phyloP scores from a whole-genome alignment of 2,113 vertebrate genomes.

The Myrmecobius fasciatus region DNA sequence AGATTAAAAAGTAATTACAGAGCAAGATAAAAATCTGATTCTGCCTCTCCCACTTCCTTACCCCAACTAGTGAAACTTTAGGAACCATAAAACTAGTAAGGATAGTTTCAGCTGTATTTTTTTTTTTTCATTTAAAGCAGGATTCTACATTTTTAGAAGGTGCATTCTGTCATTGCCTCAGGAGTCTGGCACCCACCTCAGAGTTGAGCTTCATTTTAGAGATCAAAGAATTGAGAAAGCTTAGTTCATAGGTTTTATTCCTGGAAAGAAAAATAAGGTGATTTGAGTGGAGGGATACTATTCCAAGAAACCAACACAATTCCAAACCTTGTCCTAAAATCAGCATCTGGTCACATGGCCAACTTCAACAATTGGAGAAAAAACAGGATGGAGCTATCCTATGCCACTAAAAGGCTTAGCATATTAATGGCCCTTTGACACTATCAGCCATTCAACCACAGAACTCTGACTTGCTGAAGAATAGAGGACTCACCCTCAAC shows the following conservation, averaged over 20 bases:
- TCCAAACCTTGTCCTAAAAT: constrained; percentile 69
- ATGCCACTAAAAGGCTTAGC: constrained; percentile 77
- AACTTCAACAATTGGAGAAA: constrained; percentile 63
- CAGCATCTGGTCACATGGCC: constrained; percentile 54
- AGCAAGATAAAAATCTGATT: not conserved
- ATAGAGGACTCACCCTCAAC: constrained; percentile 76
- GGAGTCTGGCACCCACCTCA: constrained; percentile 10
- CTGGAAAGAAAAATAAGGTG: constrained; percentile 68
- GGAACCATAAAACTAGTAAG: constrained; percentile 37
- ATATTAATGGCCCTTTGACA: constrained; percentile 79
- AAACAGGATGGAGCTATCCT: constrained; percentile 70
- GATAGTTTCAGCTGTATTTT: constrained; percentile 31
- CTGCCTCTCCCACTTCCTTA: not conserved
- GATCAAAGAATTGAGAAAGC: constrained; percentile 32
- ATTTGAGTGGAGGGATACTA: not conserved
- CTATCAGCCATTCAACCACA: constrained; percentile 75
- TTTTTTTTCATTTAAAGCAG: not conserved
- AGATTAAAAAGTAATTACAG: not conserved
- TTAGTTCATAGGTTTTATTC: constrained; percentile 50
- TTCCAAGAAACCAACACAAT: constrained; percentile 71
- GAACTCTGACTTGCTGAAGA: constrained; percentile 78
- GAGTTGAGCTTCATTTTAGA: not conserved
- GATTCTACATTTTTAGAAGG: not conserved
- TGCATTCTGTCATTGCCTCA: not conserved
- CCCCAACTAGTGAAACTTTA: constrained; percentile 38